Evolutionary conservation across 2,797 vertebrate species (phyloP).

Genomic region (Eurystomus glaucurus): DNA sequence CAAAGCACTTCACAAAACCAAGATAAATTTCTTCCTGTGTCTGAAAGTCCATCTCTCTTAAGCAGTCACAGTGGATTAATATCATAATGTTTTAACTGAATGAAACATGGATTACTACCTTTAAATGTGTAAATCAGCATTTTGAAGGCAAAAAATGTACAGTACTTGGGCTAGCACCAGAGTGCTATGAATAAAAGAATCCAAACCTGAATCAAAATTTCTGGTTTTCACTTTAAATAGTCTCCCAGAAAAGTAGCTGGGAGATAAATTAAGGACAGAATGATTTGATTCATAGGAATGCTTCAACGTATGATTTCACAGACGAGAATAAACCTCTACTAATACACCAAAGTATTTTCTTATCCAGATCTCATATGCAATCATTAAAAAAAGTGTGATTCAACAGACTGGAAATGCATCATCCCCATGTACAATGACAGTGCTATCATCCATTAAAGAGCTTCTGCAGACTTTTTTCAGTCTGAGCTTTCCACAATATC

Average conservation of each 20-base stretch:
- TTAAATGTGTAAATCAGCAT: not conserved
- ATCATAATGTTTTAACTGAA: not conserved
- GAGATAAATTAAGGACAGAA: constrained; percentile 5
- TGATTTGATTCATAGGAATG: not conserved
- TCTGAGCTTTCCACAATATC: not conserved
- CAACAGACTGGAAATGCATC: not conserved
- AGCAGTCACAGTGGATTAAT: not conserved
- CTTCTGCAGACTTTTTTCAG: not conserved
- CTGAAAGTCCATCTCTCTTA: not conserved
- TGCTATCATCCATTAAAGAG: not conserved
- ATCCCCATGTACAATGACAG: not conserved
- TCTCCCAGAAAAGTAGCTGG: not conserved
- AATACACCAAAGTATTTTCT: not conserved
- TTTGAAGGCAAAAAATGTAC: not conserved
- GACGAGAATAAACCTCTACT: not conserved
- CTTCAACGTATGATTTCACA: not conserved
- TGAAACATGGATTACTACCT: not conserved
- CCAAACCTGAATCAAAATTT: not conserved
- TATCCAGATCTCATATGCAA: not conserved
- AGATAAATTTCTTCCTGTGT: not conserved
- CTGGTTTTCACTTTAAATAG: not conserved
- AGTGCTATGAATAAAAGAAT: not conserved
- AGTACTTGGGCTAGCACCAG: not conserved
- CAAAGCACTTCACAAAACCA: not conserved
- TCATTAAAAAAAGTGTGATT: not conserved